Conservation (phyloP, 2,888 invertebrate genomes). For the Troides aeacus region DNA sequence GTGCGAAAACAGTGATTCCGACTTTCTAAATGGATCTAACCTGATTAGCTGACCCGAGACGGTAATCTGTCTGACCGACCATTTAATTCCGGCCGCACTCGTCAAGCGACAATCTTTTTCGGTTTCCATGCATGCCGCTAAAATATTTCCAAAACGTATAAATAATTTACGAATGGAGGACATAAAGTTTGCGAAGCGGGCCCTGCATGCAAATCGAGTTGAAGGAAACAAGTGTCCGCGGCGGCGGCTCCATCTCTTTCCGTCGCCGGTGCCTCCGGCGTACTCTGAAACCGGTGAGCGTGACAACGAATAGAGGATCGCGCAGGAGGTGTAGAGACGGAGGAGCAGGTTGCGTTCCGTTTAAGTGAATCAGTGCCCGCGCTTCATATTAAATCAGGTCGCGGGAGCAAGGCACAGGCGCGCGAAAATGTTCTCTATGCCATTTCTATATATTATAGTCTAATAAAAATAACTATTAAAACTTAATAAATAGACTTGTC, state of each 20-base stretch:
- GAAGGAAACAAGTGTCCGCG: conserved; percentile 73
- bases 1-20: too few relatives aligned
- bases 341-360: conserved; percentile 73
- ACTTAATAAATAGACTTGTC: too few relatives aligned
- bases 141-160: conserved; percentile 77
- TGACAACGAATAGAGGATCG: conserved; percentile 42
- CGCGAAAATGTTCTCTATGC: conserved; percentile 74
- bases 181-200: conserved; percentile 77
- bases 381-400: conserved; percentile 78
- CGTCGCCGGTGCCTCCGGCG: conserved; percentile 39
- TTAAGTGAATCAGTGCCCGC: conserved; percentile 80
- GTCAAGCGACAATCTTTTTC: conserved; percentile 72
- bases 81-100: conserved; percentile 63
- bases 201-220: conserved; percentile 79
- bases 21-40: not conserved
- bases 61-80: conserved; percentile 61
- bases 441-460: conserved; percentile 8
- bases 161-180: conserved; percentile 79
- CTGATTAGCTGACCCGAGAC: not conserved
- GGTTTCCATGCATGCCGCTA: conserved; percentile 66
- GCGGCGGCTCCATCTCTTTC: conserved; percentile 64
- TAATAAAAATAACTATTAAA: not conserved
- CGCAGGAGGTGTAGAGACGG: conserved; percentile 62
- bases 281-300: conserved; percentile 45
- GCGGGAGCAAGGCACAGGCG: conserved; percentile 64